phyloP scores from a whole-genome alignment of 2,888 invertebrate species.

The Seira musarum region DNA sequence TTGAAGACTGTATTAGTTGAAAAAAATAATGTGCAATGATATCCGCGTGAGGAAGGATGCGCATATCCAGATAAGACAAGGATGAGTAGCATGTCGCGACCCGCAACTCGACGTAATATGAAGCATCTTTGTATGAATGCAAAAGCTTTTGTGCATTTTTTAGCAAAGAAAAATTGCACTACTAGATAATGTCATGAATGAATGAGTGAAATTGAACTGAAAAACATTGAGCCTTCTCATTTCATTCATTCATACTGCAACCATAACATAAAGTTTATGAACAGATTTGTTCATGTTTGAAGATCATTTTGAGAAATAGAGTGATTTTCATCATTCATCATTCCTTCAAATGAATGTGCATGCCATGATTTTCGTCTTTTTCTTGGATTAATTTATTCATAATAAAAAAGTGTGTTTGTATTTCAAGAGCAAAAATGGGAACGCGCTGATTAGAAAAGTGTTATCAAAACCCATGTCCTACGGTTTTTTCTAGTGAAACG shows the following conservation, averaged over 20 bases:
- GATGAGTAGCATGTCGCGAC: no score
- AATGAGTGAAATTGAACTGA: not conserved
- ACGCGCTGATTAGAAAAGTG: not conserved
- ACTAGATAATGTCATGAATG: no score
- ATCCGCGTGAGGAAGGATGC: not conserved
- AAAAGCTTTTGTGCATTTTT: not conserved
- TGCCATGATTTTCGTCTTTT: no score
- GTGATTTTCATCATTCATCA: no score
- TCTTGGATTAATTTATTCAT: no score
- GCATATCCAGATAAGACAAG: not conserved
- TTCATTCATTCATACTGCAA: no score
- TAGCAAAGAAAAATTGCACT: not conserved
- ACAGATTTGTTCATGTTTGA: no score
- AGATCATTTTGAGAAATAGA: no score
- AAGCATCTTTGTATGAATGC: not conserved
- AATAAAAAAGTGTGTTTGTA: constrained; percentile 31
- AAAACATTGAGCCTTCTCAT: no score
- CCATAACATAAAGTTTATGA: no score
- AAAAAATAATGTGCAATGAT: not conserved
- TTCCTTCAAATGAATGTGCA: no score
- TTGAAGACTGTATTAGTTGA: not conserved
- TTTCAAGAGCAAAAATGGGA: constrained; percentile 15
- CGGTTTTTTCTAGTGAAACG: not conserved
- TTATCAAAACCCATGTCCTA: not conserved
- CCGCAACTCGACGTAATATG: no score